Evolutionary conservation across 2,888 invertebrate species (phyloP), one percentile per base, ranked within the genome.

Genomic region (Parnassius apollo): DNA sequence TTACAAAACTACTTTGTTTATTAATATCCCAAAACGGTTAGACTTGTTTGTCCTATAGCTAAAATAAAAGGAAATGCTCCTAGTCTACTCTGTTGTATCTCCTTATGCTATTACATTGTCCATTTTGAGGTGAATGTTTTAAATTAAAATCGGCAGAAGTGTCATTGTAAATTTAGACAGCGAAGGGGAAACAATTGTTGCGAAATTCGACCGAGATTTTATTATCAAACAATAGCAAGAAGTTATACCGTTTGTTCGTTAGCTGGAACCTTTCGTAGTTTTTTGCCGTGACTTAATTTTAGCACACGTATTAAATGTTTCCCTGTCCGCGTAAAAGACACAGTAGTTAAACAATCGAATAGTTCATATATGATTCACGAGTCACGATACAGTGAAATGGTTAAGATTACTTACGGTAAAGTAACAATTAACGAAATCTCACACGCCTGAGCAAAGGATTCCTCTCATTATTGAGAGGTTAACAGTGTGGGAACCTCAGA

Each of bases 271-370:
- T 59, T 59, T 59, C 52, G 59, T 53, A 52, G 53, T 52, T 44
- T 45, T 59, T 53, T 52, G 53, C 59, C 45, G 59, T 59, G 45
- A 52, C 51, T 52, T 59, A 46, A 46, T 46, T 59, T 59, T 35
- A 45, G 49, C 35, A 4, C 35, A 35, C 35, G 7, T 35, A 35
- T 35, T 35, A 35, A 35, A 4, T 0, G 35, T 35, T 35, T 35
- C 0, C 35, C 35, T 35, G 35, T 35, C 35, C 35, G 35, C 35
- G 35, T 7, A 35, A 35, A 35, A 35, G 7, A 35, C 35, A 35
- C 35, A 35, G 7, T 35, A 35, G 35, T 4, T 4, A 35, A 35
- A 35, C 3, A 35, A 7, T 35, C 4, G 7, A 35, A 35, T 7
- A 35, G 1, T 7, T 35, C 35, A 35, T 35, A 8, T 9, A 9